Percentiles rank a stretch among this genome's conserved stretches.
Evolutionary conservation across 1,140 invertebrate species (phyloP).

Genomic region (Drosophila melanogaster): DNA sequence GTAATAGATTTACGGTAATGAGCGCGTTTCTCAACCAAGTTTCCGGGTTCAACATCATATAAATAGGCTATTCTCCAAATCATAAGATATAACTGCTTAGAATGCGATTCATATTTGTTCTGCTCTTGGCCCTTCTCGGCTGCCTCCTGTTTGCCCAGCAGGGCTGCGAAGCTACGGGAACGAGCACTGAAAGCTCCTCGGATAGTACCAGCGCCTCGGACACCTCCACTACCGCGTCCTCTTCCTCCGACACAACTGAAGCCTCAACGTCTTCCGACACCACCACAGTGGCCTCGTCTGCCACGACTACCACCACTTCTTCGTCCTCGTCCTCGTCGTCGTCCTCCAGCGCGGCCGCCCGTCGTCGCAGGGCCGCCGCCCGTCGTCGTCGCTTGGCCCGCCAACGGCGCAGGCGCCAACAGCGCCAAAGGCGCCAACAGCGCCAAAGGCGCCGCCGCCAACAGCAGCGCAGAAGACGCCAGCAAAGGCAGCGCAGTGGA

Average conservation of each 20-base stretch:
- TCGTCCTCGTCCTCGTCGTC: constrained; percentile 22
- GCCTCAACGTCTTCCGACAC: background rate
- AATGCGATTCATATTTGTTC: constrained; percentile 28
- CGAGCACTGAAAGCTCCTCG: background rate
- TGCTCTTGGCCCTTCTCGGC: constrained; percentile 25
- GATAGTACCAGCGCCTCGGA: background rate
- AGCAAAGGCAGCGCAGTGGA: constrained; percentile 9
- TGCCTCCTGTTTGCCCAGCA: constrained; percentile 29
- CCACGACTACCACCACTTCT: constrained; percentile 11
- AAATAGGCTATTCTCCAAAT: background rate
- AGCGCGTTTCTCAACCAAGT: background rate
- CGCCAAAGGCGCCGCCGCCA: constrained; percentile 3
- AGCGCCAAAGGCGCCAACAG: background rate
- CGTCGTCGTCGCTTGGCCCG: constrained; percentile 23
- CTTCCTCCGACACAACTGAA: background rate
- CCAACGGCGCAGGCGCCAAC: constrained; percentile 17
- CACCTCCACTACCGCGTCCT: background rate
- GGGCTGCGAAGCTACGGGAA: background rate
- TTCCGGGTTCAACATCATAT: background rate
- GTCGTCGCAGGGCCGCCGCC: background rate
- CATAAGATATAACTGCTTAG: background rate
- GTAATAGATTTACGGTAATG: too few relatives aligned
- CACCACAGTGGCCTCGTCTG: background rate
- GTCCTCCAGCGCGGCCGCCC: constrained; percentile 1
- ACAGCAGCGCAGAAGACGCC: constrained; percentile 8